phyloP scores from a whole-genome alignment of 2,888 invertebrate genomes.

The Eilema depressum region DNA sequence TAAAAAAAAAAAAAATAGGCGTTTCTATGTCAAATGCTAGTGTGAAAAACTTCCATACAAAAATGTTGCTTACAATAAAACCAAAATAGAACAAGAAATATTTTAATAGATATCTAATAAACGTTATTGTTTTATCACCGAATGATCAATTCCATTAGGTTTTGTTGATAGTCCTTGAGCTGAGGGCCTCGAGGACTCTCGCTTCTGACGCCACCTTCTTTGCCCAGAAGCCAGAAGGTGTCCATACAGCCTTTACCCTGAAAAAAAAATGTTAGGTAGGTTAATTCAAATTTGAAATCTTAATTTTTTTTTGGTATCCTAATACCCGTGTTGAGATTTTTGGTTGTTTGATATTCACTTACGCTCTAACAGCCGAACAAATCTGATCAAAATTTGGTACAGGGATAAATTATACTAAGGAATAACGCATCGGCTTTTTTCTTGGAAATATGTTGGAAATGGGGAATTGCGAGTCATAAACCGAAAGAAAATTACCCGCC shows the following conservation, averaged over 20 bases:
- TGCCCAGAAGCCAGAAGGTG: conserved; percentile 85
- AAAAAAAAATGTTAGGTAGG: conserved; percentile 28
- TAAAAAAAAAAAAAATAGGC: too few relatives aligned
- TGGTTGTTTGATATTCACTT: too few relatives aligned
- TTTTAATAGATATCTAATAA: conserved; percentile 31
- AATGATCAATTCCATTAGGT: conserved; percentile 76
- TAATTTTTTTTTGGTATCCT: too few relatives aligned
- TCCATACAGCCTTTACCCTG: conserved; percentile 87
- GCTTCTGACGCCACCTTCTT: conserved; percentile 63
- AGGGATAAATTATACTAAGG: too few relatives aligned
- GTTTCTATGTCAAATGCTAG: too few relatives aligned
- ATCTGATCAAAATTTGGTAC: too few relatives aligned
- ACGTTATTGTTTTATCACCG: conserved; percentile 46
- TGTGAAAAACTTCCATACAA: not conserved
- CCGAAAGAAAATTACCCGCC: too few relatives aligned
- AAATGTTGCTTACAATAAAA: conserved; percentile 18
- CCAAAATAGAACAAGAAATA: conserved; percentile 43
- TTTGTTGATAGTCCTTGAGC: conserved; percentile 76
- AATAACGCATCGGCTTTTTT: too few relatives aligned
- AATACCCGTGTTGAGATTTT: too few relatives aligned
- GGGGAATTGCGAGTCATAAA: too few relatives aligned
- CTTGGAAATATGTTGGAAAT: too few relatives aligned
- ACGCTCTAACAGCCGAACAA: too few relatives aligned
- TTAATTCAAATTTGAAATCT: not conserved
- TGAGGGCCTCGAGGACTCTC: conserved; percentile 70